Evolutionary conservation across 1,140 invertebrate genomes (phyloP), one percentile per base, ranked within the genome.

Genomic region (Drosophila parvula): DNA sequence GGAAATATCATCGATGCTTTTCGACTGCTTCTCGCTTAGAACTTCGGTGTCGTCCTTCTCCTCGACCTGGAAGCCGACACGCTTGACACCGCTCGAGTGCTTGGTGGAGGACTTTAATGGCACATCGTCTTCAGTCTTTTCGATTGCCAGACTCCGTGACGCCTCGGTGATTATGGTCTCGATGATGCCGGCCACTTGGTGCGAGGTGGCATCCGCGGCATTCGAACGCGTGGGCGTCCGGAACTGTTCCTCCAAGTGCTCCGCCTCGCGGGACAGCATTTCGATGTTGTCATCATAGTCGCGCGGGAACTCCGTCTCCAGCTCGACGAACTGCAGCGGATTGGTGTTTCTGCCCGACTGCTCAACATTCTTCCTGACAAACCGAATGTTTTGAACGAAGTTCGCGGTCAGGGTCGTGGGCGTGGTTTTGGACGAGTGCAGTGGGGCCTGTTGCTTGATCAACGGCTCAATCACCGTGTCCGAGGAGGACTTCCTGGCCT

Each of bases 251-350:
- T 92, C 91, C 51, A 92, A 71, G 55, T 91, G 88, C 67, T 92
- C 91, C 27, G 91, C 90, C 58, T 92, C 91, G n/a, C 91, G 90
- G 22, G 88, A 91, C 41, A 92, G 61, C 78, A 91, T 91, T 69
- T 92, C 91, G 79, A 92, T 92, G 77, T 92, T 92, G 68, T 91
- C 91, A 78, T 92, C 91, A 53, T 92, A 91, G 68, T 92, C 91
- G 14, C 91, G 78, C 7, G 91, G 91, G 57, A 92, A 92, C 65
- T 92, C 91, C 2, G 91, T 92, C 69, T 92, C 91, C 44, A 92
- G 67, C 59, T 92, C 91, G 22, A 88, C 79, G 70, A 92, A 91
- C 51, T 91, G 85, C 30, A 89, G 27, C 0, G 86, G 81, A 69
- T 89, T 90, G 8, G 73, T 71, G 77, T 90, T 91, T 47, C 81